Evolutionary conservation across 2,888 invertebrate species (phyloP).

Genomic region (Plebejus melissa): DNA sequence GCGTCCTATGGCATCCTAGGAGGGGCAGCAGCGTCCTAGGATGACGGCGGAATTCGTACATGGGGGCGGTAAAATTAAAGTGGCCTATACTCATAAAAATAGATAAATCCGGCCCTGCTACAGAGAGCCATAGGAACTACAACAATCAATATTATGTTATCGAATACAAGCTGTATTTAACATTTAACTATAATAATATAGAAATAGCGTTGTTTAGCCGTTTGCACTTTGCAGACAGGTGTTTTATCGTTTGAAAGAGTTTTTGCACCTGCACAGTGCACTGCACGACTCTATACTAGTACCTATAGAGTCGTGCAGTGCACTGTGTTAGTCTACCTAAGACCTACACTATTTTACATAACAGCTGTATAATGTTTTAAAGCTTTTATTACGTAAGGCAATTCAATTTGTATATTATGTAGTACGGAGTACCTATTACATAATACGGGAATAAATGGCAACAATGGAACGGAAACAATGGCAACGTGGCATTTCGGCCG

Average conservation of each 20-base stretch:
- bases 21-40: too few species aligned
- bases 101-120: too few species aligned
- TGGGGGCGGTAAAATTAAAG: too few species aligned
- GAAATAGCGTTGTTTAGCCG: neutral
- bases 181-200: neutral
- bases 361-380: neutral
- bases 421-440: too few species aligned
- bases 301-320: too few species aligned
- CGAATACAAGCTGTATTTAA: neutral
- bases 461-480: too few species aligned
- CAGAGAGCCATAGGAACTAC: neutral
- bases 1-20: too few species aligned
- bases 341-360: neutral
- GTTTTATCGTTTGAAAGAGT: neutral
- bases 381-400: neutral
- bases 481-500: too few species aligned
- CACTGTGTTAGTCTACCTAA: constrained; percentile 1
- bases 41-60: too few species aligned
- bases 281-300: too few species aligned
- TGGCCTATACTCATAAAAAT: too few species aligned
- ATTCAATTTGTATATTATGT: neutral
- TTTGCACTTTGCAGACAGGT: constrained; percentile 6
- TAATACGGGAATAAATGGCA: too few species aligned
- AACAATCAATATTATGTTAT: neutral
- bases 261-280: neutral